These are phyloP conservation scores for Galemys pyrenaicus DNA, from an alignment of 2,113 vertebrate species.

Conservation along the genomic window DNA sequence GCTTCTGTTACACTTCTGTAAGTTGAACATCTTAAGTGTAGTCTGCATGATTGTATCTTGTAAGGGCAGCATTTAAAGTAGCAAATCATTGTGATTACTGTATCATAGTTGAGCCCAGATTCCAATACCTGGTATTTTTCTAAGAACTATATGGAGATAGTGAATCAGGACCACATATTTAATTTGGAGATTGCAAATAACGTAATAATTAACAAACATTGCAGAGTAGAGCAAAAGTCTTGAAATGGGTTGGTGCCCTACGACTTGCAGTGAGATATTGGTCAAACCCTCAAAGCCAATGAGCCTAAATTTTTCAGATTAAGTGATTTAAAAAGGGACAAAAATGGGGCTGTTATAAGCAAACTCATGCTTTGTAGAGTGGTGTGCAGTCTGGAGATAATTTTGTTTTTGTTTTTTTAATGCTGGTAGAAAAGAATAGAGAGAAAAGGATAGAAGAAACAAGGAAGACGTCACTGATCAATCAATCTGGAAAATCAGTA, in stretches of 20 bases:
- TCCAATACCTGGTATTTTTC: not conserved
- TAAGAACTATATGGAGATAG: not conserved
- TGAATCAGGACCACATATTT: not conserved
- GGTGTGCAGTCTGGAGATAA: not conserved
- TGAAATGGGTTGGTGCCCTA: not conserved
- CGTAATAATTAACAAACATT: not conserved
- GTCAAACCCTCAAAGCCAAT: not conserved
- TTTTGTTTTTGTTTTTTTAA: not conserved
- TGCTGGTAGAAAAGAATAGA: not conserved
- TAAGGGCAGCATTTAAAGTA: not conserved
- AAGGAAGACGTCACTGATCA: not conserved
- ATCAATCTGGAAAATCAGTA: not conserved
- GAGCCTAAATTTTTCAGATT: not conserved
- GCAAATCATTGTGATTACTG: not conserved
- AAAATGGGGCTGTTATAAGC: not conserved
- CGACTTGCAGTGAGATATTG: not conserved
- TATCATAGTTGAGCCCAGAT: conserved; percentile 74
- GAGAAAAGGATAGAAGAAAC: not conserved
- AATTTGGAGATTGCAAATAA: not conserved
- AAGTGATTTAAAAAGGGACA: not conserved
- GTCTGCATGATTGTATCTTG: not conserved
- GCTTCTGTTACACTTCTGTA: conserved; percentile 70
- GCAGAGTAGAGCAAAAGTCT: not conserved
- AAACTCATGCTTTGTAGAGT: not conserved
- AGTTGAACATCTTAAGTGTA: conserved; percentile 66